These are phyloP conservation scores for Stenurella melanura DNA, from an alignment of 2,888 invertebrate genomes.

Conservation along the genomic window DNA sequence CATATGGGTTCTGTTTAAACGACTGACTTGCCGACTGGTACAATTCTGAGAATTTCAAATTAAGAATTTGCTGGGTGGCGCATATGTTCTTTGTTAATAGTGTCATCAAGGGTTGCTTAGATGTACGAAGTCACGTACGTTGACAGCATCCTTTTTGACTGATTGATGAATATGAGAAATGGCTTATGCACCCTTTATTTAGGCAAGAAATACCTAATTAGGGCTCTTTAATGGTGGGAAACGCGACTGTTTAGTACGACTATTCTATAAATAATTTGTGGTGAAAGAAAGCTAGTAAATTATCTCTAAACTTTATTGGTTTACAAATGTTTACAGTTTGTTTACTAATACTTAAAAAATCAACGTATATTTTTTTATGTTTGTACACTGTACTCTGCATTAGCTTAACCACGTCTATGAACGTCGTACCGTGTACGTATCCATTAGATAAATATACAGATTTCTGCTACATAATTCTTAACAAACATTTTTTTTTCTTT, in stretches of 20 bases:
- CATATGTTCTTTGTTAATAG: constrained; percentile 37
- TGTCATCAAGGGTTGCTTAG: constrained; percentile 36
- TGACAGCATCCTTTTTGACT: constrained; percentile 27
- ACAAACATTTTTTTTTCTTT: too few species aligned
- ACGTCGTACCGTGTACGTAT: too few species aligned
- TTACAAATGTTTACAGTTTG: not conserved
- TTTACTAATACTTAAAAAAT: too few species aligned
- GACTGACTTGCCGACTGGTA: constrained; percentile 40
- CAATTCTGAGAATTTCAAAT: constrained; percentile 44
- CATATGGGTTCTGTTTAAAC: constrained; percentile 41
- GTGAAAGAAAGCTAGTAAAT: not conserved
- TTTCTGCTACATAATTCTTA: too few species aligned
- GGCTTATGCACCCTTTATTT: not conserved
- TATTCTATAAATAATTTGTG: not conserved
- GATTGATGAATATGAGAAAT: constrained; percentile 5
- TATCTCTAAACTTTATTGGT: not conserved
- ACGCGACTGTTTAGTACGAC: not conserved
- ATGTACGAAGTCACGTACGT: constrained; percentile 35
- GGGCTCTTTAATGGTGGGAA: not conserved
- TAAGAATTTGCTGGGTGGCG: constrained; percentile 38
- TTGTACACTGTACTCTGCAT: too few species aligned
- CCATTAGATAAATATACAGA: too few species aligned
- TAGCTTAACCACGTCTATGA: too few species aligned
- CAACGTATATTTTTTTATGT: too few species aligned
- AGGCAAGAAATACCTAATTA: not conserved